Conservation (phyloP, 2,113 vertebrate species). For the Nyctibius bracteatus region DNA sequence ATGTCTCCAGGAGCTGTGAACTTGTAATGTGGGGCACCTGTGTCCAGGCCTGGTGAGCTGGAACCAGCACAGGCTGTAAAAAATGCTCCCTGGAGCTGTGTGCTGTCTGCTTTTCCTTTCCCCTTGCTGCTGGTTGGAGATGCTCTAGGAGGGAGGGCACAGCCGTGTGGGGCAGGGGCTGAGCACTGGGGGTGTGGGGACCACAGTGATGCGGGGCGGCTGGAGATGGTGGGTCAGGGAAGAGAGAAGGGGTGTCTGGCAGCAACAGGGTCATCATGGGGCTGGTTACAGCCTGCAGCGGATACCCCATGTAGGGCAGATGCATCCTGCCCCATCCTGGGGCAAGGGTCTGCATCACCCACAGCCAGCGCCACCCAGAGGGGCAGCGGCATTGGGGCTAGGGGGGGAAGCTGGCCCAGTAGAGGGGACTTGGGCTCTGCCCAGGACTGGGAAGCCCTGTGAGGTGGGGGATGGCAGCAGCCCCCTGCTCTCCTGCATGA, state of each 20-base stretch:
- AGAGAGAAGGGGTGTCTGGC: neutral
- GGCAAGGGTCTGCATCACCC: neutral
- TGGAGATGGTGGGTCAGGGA: neutral
- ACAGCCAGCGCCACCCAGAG: neutral
- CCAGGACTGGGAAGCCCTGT: neutral
- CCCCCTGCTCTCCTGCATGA: neutral
- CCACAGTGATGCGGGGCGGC: neutral
- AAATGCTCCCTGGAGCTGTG: neutral
- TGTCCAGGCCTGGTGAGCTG: neutral
- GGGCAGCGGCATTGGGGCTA: neutral
- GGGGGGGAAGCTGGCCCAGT: neutral
- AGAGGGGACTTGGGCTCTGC: neutral
- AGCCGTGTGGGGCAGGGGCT: neutral
- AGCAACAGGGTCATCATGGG: neutral
- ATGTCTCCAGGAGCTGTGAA: neutral
- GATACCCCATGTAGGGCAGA: fast-evolving
- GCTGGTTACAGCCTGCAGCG: neutral
- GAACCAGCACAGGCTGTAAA: neutral
- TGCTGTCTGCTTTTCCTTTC: neutral
- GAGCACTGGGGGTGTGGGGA: fast-evolving
- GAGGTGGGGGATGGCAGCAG: neutral
- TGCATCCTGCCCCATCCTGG: neutral
- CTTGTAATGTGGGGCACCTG: too few species aligned
- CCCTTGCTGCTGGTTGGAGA: fast-evolving
- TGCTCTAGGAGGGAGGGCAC: neutral